Evolutionary conservation across 2,113 vertebrate genomes (phyloP).

Genomic region (Salvelinus alpinus): DNA sequence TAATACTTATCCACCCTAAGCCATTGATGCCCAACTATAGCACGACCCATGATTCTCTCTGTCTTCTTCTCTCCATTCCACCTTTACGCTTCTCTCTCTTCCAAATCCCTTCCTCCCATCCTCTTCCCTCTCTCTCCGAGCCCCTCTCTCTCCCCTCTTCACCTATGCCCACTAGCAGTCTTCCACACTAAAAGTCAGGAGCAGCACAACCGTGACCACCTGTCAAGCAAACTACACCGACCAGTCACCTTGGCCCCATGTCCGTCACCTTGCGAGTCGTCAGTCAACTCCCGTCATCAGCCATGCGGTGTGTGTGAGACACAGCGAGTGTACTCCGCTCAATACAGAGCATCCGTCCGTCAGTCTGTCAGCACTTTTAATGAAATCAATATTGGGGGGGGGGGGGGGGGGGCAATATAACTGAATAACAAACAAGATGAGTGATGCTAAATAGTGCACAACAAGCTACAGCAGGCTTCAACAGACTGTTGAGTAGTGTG

Average conservation of each 20-base stretch:
- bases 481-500: too few relatives aligned
- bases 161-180: too few relatives aligned
- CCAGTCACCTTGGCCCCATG: not conserved
- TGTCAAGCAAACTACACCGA: conserved; percentile 33
- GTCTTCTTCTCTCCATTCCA: not conserved
- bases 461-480: not conserved
- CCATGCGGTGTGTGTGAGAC: not conserved
- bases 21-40: too few relatives aligned
- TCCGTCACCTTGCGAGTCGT: conserved; percentile 11
- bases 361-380: conserved; percentile 35
- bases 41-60: not conserved
- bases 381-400: conserved; percentile 43
- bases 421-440: conserved; percentile 8
- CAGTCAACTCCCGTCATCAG: not conserved
- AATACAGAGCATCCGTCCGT: conserved; percentile 17
- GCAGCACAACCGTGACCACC: conserved; percentile 14
- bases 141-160: not conserved
- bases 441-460: not conserved
- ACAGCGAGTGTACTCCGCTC: not conserved
- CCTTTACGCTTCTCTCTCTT: not conserved
- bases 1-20: too few relatives aligned
- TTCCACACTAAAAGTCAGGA: conserved; percentile 3
- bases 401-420: too few relatives aligned
- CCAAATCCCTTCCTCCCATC: not conserved
- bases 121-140: not conserved